These are phyloP conservation scores for Holothuria leucospilota DNA, from an alignment of 53 echinoderm and acorn worm genomes.

Conservation along the genomic window DNA sequence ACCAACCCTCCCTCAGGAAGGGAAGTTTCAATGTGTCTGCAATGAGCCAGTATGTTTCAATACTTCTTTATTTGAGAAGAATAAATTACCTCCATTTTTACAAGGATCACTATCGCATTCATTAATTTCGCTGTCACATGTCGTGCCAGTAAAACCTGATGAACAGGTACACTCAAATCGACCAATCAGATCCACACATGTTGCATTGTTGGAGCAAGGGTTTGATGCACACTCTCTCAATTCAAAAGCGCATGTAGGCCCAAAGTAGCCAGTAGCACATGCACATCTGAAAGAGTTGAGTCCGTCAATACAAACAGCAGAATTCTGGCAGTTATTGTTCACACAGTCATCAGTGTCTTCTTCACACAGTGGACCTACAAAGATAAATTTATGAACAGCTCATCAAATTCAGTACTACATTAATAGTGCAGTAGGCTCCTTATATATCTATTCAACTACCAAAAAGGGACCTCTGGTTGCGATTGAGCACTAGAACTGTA, in stretches of 20 bases:
- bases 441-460: too few relatives aligned
- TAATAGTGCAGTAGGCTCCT: too few relatives aligned
- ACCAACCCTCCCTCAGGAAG: too few relatives aligned
- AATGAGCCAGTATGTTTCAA: too few relatives aligned
- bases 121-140: conserved; percentile 66
- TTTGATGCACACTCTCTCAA: conserved; percentile 71
- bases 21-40: too few relatives aligned
- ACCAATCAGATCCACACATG: conserved; percentile 70
- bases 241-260: conserved; percentile 71
- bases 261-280: conserved; percentile 77
- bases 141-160: conserved; percentile 58
- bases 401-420: too few relatives aligned
- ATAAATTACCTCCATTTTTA: conserved; percentile 63
- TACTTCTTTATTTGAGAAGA: background rate
- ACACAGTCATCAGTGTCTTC: conserved; percentile 66
- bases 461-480: too few relatives aligned
- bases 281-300: conserved; percentile 61
- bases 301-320: conserved; percentile 67
- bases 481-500: too few relatives aligned
- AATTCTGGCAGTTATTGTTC: conserved; percentile 68
- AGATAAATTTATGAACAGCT: background rate
- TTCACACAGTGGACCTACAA: background rate
- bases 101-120: conserved; percentile 69
- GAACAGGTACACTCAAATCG: conserved; percentile 58
- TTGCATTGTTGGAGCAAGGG: conserved; percentile 75